A percentile compares a stretch with the other conserved stretches of the same genome.
These are phyloP conservation scores for Aphis craccivora DNA, from an alignment of 1,140 invertebrate genomes.

Conservation along the genomic window DNA sequence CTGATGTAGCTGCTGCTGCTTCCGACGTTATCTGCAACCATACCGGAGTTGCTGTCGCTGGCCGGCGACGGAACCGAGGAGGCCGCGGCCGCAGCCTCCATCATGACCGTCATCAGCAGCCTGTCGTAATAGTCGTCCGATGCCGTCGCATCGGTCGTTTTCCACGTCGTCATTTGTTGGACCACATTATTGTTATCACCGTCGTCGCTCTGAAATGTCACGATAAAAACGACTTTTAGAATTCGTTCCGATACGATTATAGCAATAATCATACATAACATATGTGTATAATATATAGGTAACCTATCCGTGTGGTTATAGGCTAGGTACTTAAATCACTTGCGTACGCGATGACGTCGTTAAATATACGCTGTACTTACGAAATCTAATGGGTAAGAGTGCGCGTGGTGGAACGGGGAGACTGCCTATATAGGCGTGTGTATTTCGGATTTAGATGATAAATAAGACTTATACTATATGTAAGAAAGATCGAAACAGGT, in stretches of 20 bases:
- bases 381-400: not conserved
- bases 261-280: too few species aligned
- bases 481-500: not conserved
- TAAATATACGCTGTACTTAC: not conserved
- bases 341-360: not conserved
- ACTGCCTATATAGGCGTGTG: not conserved
- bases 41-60: not conserved
- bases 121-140: constrained; percentile 32
- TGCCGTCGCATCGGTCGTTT: not conserved
- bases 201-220: not conserved
- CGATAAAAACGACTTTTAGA: not conserved
- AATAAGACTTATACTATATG: not conserved
- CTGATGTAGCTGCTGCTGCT: not conserved
- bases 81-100: not conserved
- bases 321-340: too few species aligned
- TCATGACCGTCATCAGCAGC: constrained; percentile 21
- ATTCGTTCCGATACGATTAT: too few species aligned
- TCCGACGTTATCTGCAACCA: not conserved
- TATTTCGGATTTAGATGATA: not conserved
- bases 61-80: not conserved
- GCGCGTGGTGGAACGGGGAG: too few species aligned
- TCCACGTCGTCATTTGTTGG: constrained; percentile 12
- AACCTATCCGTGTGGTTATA: too few species aligned
- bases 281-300: too few species aligned
- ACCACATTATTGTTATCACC: not conserved